Evolutionary conservation across 2,113 vertebrate species (phyloP).

Genomic region (Elanoides forficatus): DNA sequence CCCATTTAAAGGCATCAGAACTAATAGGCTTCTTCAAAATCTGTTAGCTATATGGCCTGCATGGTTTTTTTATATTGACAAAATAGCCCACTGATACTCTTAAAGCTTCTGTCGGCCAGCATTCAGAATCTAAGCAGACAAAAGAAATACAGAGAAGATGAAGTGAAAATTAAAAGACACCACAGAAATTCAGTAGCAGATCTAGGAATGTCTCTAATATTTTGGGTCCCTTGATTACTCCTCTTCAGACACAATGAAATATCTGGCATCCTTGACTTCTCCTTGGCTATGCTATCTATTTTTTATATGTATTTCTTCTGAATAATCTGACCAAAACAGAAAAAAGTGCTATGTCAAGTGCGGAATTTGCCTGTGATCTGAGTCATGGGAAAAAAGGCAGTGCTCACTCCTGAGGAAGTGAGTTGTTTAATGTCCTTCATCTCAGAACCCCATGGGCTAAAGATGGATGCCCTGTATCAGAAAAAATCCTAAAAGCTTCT

Average conservation of each 20-base stretch:
- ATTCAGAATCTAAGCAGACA: not conserved
- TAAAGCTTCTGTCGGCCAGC: not conserved
- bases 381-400: not conserved
- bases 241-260: not conserved
- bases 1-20: not conserved
- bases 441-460: not conserved
- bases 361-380: not conserved
- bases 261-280: not conserved
- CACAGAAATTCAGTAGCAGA: not conserved
- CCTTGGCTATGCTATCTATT: not conserved
- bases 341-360: not conserved
- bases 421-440: not conserved
- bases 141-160: not conserved
- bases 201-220: not conserved
- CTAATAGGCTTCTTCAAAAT: not conserved
- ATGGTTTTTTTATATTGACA: not conserved
- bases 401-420: fast-evolving
- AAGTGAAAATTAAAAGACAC: not conserved
- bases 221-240: not conserved
- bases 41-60: not conserved
- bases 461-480: not conserved
- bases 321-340: not conserved
- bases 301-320: not conserved
- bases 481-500: not conserved
- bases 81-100: not conserved